Conservation (phyloP, 2,113 vertebrate species). For the Podarcis muralis region DNA sequence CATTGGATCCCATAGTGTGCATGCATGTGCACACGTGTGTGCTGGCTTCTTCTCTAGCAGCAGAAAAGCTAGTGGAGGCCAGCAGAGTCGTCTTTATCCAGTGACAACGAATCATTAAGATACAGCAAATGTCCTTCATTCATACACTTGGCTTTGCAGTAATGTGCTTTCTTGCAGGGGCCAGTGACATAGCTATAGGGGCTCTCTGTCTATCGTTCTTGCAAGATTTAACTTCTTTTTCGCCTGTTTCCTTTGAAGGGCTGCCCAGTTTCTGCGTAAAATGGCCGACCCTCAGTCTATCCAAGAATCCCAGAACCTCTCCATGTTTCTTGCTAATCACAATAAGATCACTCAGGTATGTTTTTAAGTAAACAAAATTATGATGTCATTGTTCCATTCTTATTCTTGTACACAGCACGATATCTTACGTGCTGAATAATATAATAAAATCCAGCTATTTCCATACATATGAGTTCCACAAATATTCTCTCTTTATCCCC, state of each 20-base stretch:
- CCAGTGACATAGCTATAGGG: not conserved
- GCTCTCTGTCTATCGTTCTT: not conserved
- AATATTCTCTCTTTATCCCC: not conserved
- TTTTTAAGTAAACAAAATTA: not conserved
- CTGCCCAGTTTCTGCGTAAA: conserved; percentile 95
- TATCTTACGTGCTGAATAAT: not conserved
- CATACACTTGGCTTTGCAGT: not conserved
- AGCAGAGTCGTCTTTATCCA: too few relatives aligned
- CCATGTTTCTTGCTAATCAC: conserved; percentile 98
- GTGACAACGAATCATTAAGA: not conserved
- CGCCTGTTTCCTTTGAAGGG: conserved; percentile 66
- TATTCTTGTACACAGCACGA: not conserved
- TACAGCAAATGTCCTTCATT: not conserved
- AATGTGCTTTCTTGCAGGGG: not conserved
- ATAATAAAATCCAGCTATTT: not conserved
- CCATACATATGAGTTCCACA: not conserved
- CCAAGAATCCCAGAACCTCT: conserved; percentile 97
- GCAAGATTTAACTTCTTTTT: not conserved
- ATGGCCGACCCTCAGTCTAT: conserved; percentile 98
- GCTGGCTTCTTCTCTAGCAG: not conserved
- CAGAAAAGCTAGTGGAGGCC: not conserved
- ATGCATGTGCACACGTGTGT: too few relatives aligned
- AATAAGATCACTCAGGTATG: conserved; percentile 98
- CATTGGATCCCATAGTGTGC: too few relatives aligned
- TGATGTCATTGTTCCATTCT: not conserved